Conservation (phyloP, 1,140 invertebrate genomes). For the Philotrypesis tridentata region DNA sequence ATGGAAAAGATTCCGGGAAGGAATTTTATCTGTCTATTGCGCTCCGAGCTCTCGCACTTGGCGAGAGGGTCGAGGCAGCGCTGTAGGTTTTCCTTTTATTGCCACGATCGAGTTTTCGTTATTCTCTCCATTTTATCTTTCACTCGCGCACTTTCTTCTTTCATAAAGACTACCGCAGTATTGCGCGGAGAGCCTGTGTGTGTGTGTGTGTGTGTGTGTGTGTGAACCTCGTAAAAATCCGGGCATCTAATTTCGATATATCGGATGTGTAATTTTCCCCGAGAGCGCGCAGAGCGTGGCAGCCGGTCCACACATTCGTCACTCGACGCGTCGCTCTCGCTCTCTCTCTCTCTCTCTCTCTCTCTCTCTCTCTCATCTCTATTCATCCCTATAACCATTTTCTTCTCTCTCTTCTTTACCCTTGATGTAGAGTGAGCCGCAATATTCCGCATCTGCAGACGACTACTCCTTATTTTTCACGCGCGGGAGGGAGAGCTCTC, state of each 20-base stretch:
- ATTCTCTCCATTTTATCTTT: constrained; percentile 27
- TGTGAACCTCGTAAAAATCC: not conserved
- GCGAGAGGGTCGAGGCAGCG: not conserved
- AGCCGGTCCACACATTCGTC: not conserved
- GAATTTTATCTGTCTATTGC: constrained; percentile 33
- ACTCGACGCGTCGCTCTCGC: not conserved
- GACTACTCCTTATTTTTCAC: constrained; percentile 33
- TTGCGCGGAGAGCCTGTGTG: too few species aligned
- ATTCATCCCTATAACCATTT: not conserved
- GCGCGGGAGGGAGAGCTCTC: not conserved
- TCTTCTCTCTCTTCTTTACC: not conserved
- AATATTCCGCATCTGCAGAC: constrained; percentile 16
- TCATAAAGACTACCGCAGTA: not conserved
- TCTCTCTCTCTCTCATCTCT: too few species aligned
- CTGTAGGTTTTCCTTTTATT: constrained; percentile 24
- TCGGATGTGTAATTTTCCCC: not conserved
- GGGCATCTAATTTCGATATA: constrained; percentile 5
- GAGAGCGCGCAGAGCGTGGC: too few species aligned
- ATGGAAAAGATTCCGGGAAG: constrained; percentile 29
- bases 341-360: not conserved
- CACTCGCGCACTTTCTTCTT: constrained; percentile 10
- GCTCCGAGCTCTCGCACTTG: not conserved
- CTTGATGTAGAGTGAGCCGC: not conserved
- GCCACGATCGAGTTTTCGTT: constrained; percentile 8
- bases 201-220: too few species aligned